Evolutionary conservation across 2,797 vertebrate genomes (phyloP).

Genomic region (Fringilla coelebs): DNA sequence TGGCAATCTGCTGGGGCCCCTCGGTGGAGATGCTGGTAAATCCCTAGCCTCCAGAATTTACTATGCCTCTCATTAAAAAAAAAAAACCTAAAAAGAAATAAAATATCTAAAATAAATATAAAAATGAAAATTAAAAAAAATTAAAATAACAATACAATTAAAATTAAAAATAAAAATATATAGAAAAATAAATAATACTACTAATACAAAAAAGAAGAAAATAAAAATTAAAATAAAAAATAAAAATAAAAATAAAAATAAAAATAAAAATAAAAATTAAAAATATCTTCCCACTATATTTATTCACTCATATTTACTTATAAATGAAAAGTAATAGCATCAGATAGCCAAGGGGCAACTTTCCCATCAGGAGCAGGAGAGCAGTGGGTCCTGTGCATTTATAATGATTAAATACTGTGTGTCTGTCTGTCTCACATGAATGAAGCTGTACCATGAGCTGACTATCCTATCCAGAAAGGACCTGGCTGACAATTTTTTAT

Average conservation of each 20-base stretch:
- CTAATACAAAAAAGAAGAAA: no score
- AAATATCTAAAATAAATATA: no score
- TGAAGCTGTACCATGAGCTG: neutral
- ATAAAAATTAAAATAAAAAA: no score
- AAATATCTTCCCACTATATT: neutral
- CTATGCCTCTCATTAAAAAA: neutral
- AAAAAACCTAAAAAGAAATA: no score
- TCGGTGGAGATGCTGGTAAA: no score
- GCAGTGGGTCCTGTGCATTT: neutral
- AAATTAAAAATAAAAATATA: neutral
- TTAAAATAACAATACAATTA: no score
- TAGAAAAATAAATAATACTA: no score
- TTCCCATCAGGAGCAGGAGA: neutral
- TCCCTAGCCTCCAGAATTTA: neutral
- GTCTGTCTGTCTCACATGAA: neutral
- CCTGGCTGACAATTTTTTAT: neutral
- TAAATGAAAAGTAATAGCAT: conserved; percentile 10
- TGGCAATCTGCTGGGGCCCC: no score
- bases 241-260: neutral
- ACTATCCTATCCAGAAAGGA: neutral
- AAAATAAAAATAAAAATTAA: neutral
- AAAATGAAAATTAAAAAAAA: neutral
- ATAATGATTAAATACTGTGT: neutral
- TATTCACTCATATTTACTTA: neutral
- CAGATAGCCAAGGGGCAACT: neutral